phyloP scores from a whole-genome alignment of 2,113 vertebrate species.

The Takifugu bimaculatus region DNA sequence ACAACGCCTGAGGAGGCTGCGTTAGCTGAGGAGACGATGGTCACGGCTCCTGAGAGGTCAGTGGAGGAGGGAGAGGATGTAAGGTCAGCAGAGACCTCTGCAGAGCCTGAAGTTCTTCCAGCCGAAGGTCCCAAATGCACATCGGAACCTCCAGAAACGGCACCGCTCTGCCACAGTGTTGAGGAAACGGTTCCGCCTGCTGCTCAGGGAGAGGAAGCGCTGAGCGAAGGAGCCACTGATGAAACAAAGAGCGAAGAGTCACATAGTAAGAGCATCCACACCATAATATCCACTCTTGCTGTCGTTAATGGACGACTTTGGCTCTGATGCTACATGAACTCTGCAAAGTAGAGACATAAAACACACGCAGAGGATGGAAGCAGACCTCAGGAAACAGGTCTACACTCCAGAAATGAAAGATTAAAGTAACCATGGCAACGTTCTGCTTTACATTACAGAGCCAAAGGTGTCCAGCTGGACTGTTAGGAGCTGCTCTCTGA shows the following conservation, averaged over 20 bases:
- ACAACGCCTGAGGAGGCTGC: not conserved
- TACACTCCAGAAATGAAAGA: too few relatives aligned
- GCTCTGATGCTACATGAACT: too few relatives aligned
- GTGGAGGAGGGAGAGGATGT: not conserved
- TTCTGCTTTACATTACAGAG: conserved; percentile 36
- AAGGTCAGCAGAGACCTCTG: conserved; percentile 29
- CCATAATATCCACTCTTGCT: too few relatives aligned
- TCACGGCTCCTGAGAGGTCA: conserved; percentile 12
- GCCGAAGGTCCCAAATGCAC: conserved; percentile 16
- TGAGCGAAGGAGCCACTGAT: not conserved
- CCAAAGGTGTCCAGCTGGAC: conserved; percentile 31
- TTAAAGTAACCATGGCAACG: too few relatives aligned
- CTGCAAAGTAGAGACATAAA: too few relatives aligned
- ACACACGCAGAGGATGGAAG: too few relatives aligned
- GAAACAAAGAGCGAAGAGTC: conserved; percentile 14
- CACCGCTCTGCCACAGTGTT: conserved; percentile 39
- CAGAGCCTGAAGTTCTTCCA: conserved; percentile 19
- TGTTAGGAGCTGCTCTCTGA: conserved; percentile 51
- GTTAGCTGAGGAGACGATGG: not conserved
- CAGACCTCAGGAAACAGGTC: too few relatives aligned
- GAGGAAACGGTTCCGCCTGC: conserved; percentile 26
- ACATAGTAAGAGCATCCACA: conserved; percentile 46
- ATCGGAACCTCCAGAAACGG: conserved; percentile 6
- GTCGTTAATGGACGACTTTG: too few relatives aligned
- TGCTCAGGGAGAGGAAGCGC: conserved; percentile 9